Evolutionary conservation across 2,888 invertebrate species (phyloP).

Genomic region (Drosophila kuntzei): DNA sequence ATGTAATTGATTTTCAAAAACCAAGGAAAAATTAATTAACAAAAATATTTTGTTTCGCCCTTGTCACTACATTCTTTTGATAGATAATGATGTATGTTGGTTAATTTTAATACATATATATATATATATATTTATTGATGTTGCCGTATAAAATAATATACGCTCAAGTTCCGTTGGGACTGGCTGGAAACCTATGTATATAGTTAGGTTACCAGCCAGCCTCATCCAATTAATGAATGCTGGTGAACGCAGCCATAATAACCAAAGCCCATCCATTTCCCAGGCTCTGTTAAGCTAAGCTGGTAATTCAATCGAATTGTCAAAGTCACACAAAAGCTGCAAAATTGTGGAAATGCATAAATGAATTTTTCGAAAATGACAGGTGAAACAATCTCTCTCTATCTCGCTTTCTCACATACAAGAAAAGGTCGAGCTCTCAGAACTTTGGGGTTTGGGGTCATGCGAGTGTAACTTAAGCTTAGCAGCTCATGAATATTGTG

Average conservation of each 20-base stretch:
- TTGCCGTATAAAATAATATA: no score
- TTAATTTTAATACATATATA: no score
- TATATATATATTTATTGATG: no score
- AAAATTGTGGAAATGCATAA: constrained; percentile 68
- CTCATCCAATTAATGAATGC: no score
- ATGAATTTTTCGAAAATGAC: constrained; percentile 57
- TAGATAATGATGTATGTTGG: no score
- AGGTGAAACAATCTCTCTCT: constrained; percentile 63
- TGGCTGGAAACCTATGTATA: no score
- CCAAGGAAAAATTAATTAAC: no score
- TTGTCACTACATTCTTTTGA: no score
- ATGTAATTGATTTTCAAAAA: no score
- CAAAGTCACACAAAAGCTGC: constrained; percentile 62
- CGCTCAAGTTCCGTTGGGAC: no score
- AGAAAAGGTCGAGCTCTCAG: constrained; percentile 7
- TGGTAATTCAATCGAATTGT: constrained; percentile 79
- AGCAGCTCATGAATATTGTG: constrained; percentile 83
- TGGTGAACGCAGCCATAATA: not conserved
- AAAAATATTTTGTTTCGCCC: no score
- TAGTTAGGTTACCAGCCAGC: no score
- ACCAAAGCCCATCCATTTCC: constrained; percentile 1
- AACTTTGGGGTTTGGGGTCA: constrained; percentile 32
- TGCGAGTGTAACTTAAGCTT: constrained; percentile 81
- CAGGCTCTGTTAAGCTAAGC: constrained; percentile 15
- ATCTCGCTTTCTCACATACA: not conserved